phyloP scores from a whole-genome alignment of 2,113 vertebrate species.

The Xiphophorus hellerii region DNA sequence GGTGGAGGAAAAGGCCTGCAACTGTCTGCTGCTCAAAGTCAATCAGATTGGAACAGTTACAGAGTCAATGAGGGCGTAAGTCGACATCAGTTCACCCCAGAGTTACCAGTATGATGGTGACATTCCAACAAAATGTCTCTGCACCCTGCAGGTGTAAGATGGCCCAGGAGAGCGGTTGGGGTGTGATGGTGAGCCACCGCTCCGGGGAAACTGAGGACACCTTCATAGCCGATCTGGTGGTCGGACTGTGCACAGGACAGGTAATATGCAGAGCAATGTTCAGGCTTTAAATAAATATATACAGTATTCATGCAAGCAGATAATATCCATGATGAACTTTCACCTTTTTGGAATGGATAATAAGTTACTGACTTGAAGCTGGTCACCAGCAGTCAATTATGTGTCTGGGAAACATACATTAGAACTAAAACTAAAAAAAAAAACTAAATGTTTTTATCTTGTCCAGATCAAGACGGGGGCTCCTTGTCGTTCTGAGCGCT shows the following conservation, averaged over 20 bases:
- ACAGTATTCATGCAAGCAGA: background rate
- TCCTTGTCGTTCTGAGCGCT: constrained; percentile 80
- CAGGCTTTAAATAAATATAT: background rate
- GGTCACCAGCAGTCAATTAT: background rate
- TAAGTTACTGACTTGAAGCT: background rate
- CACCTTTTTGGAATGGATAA: background rate
- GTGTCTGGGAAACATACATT: background rate
- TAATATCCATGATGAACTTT: background rate
- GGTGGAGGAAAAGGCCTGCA: constrained; percentile 89
- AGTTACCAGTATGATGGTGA: background rate
- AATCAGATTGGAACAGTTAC: constrained; percentile 97
- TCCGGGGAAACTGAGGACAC: constrained; percentile 97
- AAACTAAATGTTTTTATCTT: background rate
- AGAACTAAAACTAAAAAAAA: background rate
- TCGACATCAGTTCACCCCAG: constrained; percentile 21
- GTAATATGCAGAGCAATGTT: constrained; percentile 62
- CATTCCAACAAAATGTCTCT: background rate
- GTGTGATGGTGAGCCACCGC: constrained; percentile 97
- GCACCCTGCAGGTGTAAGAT: constrained; percentile 86
- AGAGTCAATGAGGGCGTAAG: constrained; percentile 93
- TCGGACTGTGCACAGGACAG: constrained; percentile 96
- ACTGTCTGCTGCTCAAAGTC: constrained; percentile 97
- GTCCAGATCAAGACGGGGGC: constrained; percentile 80
- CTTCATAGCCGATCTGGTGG: constrained; percentile 96
- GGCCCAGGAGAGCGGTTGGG: constrained; percentile 94